phyloP scores from a whole-genome alignment of 1,140 invertebrate species.

The Eueides isabella region DNA sequence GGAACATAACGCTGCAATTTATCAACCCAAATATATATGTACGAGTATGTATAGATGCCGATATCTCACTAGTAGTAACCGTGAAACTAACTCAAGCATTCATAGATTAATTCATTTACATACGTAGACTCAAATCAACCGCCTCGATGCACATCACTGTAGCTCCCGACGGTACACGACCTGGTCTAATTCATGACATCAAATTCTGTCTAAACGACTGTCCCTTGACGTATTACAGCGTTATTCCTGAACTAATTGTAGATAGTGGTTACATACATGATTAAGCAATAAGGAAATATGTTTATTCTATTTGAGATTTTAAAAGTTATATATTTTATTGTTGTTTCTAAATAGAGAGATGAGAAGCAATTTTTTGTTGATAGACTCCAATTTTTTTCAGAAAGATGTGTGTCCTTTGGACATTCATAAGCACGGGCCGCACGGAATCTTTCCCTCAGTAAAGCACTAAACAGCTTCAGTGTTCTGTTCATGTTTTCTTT shows the following conservation, averaged over 20 bases:
- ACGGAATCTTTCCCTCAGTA: no score
- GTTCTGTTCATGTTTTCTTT: no score
- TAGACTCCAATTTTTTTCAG: no score
- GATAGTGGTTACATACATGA: neutral
- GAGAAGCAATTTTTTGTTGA: no score
- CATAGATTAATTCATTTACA: constrained; percentile 8
- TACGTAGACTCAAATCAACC: constrained; percentile 8
- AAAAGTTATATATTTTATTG: no score
- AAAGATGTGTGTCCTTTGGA: no score
- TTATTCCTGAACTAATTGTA: neutral
- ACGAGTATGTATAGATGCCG: neutral
- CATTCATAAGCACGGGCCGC: no score
- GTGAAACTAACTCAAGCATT: neutral
- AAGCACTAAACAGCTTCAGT: no score
- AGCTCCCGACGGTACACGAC: neutral
- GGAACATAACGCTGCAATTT: no score
- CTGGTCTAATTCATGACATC: constrained; percentile 14
- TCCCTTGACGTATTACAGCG: constrained; percentile 8
- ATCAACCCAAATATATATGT: no score
- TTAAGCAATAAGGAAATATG: neutral
- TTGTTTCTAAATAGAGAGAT: no score
- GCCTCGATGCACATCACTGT: constrained; percentile 7
- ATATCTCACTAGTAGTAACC: neutral
- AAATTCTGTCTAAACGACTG: constrained; percentile 10
- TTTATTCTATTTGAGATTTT: no score